These are phyloP conservation scores for Notechis scutatus DNA, from an alignment of 2,113 vertebrate species.

Conservation along the genomic window DNA sequence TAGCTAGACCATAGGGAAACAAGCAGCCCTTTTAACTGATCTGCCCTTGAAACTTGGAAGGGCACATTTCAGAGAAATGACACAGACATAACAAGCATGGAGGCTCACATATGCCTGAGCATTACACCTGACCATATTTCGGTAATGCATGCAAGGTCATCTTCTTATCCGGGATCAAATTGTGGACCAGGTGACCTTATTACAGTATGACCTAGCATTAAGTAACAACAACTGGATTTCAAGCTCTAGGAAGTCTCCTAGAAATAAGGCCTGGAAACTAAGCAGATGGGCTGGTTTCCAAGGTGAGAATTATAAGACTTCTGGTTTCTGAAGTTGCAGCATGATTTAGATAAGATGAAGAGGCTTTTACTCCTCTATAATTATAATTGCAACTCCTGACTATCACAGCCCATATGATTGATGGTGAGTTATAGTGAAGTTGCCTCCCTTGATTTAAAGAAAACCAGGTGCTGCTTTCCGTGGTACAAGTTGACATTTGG, in stretches of 20 bases:
- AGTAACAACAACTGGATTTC: not conserved
- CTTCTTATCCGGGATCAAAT: not conserved
- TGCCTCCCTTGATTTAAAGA: not conserved
- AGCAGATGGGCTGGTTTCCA: not conserved
- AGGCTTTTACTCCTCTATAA: not conserved
- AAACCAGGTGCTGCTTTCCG: not conserved
- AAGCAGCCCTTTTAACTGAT: not conserved
- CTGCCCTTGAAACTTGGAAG: not conserved
- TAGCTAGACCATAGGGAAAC: not conserved
- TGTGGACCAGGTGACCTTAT: not conserved
- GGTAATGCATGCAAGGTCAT: not conserved
- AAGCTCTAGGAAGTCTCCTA: not conserved
- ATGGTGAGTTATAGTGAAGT: not conserved
- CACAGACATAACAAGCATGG: not conserved
- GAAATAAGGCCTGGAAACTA: not conserved
- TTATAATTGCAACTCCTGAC: not conserved
- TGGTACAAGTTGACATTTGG: not conserved
- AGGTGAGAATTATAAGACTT: not conserved
- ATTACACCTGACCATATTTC: not conserved
- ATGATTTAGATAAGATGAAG: not conserved
- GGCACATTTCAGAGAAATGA: not conserved
- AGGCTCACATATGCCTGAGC: not conserved
- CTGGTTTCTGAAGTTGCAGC: not conserved
- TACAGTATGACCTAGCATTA: not conserved
- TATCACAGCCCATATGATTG: not conserved